Percentiles rank a stretch among this genome's conserved stretches.
These are phyloP conservation scores for Sus cebifrons DNA, from an alignment of 2,797 vertebrate genomes.

Conservation along the genomic window DNA sequence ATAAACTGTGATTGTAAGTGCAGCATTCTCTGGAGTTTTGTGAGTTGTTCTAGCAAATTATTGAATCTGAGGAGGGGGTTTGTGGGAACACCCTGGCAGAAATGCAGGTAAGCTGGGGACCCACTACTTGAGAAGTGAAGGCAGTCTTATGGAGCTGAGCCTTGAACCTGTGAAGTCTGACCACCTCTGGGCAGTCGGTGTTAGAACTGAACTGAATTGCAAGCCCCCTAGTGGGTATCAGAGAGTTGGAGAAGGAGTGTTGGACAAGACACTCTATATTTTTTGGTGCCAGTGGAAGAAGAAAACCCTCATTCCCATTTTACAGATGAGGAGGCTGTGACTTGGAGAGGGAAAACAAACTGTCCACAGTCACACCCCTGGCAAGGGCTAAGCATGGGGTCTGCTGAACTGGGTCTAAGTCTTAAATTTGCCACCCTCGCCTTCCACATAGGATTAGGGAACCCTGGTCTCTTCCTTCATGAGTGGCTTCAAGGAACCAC, in stretches of 20 bases:
- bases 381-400: background rate
- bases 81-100: background rate
- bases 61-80: background rate
- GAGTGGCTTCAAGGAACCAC: background rate
- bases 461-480: background rate
- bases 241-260: background rate
- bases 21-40: background rate
- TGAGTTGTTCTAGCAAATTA: background rate
- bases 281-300: background rate
- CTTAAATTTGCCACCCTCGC: background rate
- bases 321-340: background rate
- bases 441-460: background rate
- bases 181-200: background rate
- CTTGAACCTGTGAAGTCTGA: background rate
- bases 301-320: background rate
- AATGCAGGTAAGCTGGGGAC: background rate
- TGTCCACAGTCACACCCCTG: background rate
- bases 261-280: background rate
- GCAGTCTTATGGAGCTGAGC: background rate
- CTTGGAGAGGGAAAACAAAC: background rate
- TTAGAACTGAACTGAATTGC: background rate
- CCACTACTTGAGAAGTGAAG: background rate
- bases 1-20: background rate
- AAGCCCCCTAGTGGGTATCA: background rate
- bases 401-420: background rate